Conservation (phyloP, 2,797 vertebrate genomes). For the Eospalax fontanierii region DNA sequence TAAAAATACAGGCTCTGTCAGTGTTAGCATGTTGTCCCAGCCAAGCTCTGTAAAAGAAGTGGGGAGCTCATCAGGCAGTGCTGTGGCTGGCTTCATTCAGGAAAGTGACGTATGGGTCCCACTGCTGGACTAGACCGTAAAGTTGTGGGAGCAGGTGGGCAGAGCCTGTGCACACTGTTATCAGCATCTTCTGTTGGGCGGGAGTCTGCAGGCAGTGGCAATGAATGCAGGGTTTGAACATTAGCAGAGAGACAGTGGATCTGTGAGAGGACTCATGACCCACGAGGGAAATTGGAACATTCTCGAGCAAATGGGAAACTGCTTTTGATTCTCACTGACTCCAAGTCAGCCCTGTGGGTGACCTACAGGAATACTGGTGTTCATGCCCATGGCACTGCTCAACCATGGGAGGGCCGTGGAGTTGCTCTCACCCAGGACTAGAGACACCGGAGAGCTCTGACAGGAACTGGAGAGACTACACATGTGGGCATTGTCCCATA, state of each 20-base stretch:
- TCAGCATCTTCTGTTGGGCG: neutral
- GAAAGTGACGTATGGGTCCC: neutral
- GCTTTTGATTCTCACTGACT: neutral
- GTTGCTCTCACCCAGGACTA: neutral
- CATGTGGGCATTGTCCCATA: neutral
- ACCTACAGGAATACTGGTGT: no score
- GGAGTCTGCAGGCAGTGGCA: accelerated
- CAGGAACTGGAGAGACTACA: neutral
- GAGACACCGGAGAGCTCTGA: neutral
- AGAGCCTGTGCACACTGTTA: neutral
- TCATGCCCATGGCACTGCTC: no score
- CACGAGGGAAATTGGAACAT: neutral
- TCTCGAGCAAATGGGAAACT: neutral
- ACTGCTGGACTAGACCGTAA: neutral
- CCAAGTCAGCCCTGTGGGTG: neutral
- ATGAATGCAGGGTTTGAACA: neutral
- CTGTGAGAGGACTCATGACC: neutral
- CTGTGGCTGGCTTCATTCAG: neutral
- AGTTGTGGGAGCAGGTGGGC: no score
- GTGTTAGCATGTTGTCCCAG: neutral
- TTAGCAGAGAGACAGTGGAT: neutral
- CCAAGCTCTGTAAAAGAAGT: neutral
- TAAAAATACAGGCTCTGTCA: neutral
- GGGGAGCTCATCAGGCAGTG: neutral
- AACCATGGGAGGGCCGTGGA: neutral